A percentile compares a stretch with the other conserved stretches of the same genome.
phyloP scores from a whole-genome alignment of 2,888 invertebrate genomes.

The Myathropa florea region DNA sequence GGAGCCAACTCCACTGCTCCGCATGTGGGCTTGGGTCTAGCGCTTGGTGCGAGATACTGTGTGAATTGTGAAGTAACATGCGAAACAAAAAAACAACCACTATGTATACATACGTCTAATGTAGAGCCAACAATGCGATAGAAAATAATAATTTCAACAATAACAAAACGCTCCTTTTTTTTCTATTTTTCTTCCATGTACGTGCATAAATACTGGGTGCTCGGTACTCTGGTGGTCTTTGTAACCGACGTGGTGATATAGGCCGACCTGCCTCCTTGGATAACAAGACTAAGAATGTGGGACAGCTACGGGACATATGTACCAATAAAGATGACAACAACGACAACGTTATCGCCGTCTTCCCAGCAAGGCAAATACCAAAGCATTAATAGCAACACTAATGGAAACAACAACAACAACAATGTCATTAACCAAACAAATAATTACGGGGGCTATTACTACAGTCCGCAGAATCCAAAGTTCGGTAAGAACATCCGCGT shows the following conservation, averaged over 20 bases:
- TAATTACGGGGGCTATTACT: slow-evolving; percentile 79
- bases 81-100: slow-evolving; percentile 6
- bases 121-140: slow-evolving; percentile 72
- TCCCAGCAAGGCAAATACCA: slow-evolving; percentile 70
- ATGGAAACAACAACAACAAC: slow-evolving; percentile 53
- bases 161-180: slow-evolving; percentile 55
- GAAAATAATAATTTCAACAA: slow-evolving; percentile 73
- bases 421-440: slow-evolving; percentile 76
- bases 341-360: slow-evolving; percentile 77
- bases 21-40: slow-evolving; percentile 1
- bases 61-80: slow-evolving; percentile 59
- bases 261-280: slow-evolving; percentile 83
- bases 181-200: slow-evolving; percentile 15
- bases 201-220: slow-evolving; percentile 50
- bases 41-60: slow-evolving; percentile 53
- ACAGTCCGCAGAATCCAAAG: slow-evolving; percentile 80
- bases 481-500: slow-evolving; percentile 79
- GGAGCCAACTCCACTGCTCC: slow-evolving; percentile 44
- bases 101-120: neutral
- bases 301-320: slow-evolving; percentile 85
- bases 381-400: slow-evolving; percentile 30
- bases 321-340: slow-evolving; percentile 79
- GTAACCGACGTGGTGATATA: slow-evolving; percentile 64
- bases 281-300: slow-evolving; percentile 88
- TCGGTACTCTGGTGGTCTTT: slow-evolving; percentile 24